These are phyloP conservation scores for Patella depressa DNA, from an alignment of 2,888 invertebrate species.

Conservation along the genomic window DNA sequence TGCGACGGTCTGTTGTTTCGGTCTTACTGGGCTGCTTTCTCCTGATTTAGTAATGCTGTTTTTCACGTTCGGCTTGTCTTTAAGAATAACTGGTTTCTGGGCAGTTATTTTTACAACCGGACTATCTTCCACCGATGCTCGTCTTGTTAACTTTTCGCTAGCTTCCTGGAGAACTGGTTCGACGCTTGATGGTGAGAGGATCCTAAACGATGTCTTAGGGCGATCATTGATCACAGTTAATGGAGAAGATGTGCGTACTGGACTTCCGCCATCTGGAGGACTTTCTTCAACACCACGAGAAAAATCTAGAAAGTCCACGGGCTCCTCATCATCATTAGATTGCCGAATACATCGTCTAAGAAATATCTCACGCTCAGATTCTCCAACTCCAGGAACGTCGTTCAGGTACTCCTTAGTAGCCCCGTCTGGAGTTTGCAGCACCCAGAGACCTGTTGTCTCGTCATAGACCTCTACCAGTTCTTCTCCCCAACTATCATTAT, in stretches of 20 bases:
- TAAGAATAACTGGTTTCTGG: not conserved
- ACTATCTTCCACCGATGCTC: not conserved
- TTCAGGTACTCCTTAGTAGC: not conserved
- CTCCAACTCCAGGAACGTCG: not conserved
- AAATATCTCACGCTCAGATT: not conserved
- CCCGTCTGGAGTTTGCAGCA: not conserved
- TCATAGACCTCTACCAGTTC: not conserved
- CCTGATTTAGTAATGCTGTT: not conserved
- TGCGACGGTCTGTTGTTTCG: not conserved
- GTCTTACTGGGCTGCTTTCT: not conserved
- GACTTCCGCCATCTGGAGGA: slow-evolving; percentile 3
- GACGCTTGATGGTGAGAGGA: not conserved
- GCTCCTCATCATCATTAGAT: not conserved
- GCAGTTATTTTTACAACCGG: not conserved
- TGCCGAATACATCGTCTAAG: not conserved
- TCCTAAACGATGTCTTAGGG: not conserved
- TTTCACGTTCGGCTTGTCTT: not conserved
- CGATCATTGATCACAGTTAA: not conserved
- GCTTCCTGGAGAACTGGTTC: not conserved
- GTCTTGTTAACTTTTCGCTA: not conserved
- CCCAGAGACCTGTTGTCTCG: not conserved
- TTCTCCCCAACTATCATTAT: no score
- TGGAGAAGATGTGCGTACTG: not conserved
- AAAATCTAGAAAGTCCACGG: not conserved
- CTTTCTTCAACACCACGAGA: slow-evolving; percentile 4